These are phyloP conservation scores for Tetheella fluctuosa DNA, from an alignment of 2,888 invertebrate genomes.

Conservation along the genomic window DNA sequence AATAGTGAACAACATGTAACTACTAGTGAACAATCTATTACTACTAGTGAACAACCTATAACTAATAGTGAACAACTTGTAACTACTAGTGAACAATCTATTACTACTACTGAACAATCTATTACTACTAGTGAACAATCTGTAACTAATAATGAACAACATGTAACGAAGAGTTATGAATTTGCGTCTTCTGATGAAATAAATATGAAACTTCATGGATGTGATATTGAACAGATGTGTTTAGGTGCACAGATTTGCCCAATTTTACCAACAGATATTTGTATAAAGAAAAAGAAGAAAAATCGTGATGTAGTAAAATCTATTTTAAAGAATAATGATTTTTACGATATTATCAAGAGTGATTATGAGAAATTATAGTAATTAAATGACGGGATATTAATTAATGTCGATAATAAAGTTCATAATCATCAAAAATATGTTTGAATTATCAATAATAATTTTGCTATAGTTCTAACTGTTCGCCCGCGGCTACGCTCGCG, in stretches of 20 bases:
- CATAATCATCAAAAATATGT: too few relatives aligned
- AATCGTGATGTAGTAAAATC: not conserved
- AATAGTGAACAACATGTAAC: not conserved
- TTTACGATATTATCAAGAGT: not conserved
- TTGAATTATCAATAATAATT: too few relatives aligned
- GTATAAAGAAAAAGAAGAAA: not conserved
- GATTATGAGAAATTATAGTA: not conserved
- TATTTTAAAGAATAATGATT: not conserved
- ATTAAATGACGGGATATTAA: too few relatives aligned
- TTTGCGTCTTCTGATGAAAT: not conserved
- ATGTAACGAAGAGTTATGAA: not conserved
- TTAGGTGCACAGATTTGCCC: not conserved
- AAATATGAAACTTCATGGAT: too few relatives aligned
- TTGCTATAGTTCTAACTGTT: too few relatives aligned
- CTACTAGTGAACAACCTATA: not conserved
- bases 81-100: not conserved
- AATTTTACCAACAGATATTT: not conserved
- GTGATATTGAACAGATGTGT: not conserved
- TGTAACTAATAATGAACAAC: not conserved
- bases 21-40: not conserved
- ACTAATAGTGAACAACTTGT: not conserved
- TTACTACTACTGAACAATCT: not conserved
- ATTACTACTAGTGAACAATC: not conserved
- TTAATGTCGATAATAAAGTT: too few relatives aligned
- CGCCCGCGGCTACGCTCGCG: too few relatives aligned